phyloP scores from a whole-genome alignment of 2,888 invertebrate genomes.

The Caenorhabditis afra region DNA sequence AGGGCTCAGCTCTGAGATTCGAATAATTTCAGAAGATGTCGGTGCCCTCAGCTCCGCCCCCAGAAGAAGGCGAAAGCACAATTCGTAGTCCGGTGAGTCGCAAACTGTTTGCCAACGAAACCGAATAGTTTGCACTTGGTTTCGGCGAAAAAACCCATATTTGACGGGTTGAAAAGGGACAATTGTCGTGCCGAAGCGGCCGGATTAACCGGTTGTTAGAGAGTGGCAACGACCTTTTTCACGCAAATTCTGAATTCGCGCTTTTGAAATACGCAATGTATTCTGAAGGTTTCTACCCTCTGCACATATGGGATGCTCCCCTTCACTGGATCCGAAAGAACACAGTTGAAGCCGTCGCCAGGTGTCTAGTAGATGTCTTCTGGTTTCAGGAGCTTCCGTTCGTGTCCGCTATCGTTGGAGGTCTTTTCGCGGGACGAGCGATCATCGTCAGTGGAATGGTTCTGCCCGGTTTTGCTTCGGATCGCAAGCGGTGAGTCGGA shows the following conservation, averaged over 20 bases:
- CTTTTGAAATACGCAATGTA: constrained; percentile 24
- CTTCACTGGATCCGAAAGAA: constrained; percentile 54
- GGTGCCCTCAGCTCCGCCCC: constrained; percentile 48
- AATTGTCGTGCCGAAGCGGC: constrained; percentile 8
- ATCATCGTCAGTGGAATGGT: constrained; percentile 74
- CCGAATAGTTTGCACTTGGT: constrained; percentile 1
- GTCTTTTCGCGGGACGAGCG: constrained; percentile 74
- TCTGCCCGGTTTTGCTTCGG: constrained; percentile 63
- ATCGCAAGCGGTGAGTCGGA: too few relatives aligned
- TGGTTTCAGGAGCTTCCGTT: constrained; percentile 71
- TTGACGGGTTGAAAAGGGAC: background rate
- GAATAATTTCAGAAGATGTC: constrained; percentile 33
- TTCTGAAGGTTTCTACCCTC: constrained; percentile 44
- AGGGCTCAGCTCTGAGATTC: background rate
- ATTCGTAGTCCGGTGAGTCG: constrained; percentile 64
- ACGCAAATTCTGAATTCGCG: background rate
- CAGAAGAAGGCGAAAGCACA: constrained; percentile 55
- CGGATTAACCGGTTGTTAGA: constrained; percentile 54
- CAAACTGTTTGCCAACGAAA: background rate
- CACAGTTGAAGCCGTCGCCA: constrained; percentile 14
- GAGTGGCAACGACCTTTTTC: constrained; percentile 31
- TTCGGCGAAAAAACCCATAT: constrained; percentile 3
- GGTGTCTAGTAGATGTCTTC: background rate
- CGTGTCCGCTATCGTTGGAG: constrained; percentile 74
- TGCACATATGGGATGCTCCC: constrained; percentile 58